Base-by-base conservation (phyloP, 1,140 invertebrate species). In the Drosophila lowei region DNA sequence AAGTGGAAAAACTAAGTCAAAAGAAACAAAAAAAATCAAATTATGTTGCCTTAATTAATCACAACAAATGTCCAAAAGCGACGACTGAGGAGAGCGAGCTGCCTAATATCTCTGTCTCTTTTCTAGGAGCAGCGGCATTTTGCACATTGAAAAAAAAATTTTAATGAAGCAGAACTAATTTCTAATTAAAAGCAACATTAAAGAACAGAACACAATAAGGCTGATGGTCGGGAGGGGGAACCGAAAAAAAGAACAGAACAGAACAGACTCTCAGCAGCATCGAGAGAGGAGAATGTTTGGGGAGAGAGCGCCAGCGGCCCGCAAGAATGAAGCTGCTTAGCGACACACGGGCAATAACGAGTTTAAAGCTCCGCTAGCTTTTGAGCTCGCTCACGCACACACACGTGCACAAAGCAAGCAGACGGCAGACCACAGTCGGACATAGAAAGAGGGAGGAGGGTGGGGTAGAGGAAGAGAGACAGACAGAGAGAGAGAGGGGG, bases 331-430 rank as follows among this genome's bases (percentile, higher is more conserved):
- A 79, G 80, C 80, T 83, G 79, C 58, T 79, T 79, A 63, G 65
- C 54, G 61, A 54, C 52, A 53, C 60, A 46, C 30, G 53, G 71
- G 55, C 77, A 85, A 85, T 83, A 86, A 86, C 81, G 77, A 80
- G 80, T 86, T 85, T 85, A 86, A 85, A 85, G 80, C 81, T 86
- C 54, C 57, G 59, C 80, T 80, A 80, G 62, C 80, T 76, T 38
- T 60, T 58, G 44, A 84, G 65, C 60, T 72, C 71, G 59, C 30
- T 23, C 21, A 46, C 47, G 59, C 38, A 52, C 8, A 34, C n/a
- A 49, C 55, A 58, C 25, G 30, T 38, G 42, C 28, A 43, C 41
- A 58, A 57, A 60, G 15, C n/a, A 58, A 16, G 49, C 48, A 54
- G 18, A 49, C 59, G 34, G 16, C 49, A 41, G 34, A 5, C 34